Evolutionary conservation across 2,888 invertebrate species (phyloP), one percentile per base, ranked within the genome.

Genomic region (Melanostoma scalare): DNA sequence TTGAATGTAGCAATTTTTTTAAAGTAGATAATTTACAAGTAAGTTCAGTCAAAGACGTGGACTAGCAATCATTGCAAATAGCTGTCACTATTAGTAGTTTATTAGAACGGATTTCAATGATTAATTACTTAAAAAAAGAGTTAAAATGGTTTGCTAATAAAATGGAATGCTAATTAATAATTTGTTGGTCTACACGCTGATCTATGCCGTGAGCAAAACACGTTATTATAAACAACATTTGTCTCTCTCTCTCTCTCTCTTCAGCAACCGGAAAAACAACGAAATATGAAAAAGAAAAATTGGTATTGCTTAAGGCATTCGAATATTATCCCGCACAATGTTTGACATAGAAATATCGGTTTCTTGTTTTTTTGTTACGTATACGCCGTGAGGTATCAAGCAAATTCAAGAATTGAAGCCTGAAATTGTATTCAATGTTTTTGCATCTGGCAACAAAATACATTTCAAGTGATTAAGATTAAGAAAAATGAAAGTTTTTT

Each of bases 101-200:
- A 75, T 38, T 69, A 46, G 56, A 80, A 44, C 53, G 38, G 52
- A 65, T 65, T 71, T 71, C 35, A 75, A 65, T 71, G 69, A 75
- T 60, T 58, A 75, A 80, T 71, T 40, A 71, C 63, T 65, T 58
- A 35, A 58, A 65, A 63, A 48, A 58, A 68, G 53, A 68, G 53
- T 68, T 61, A 46, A 61, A 46, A n/a, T 68, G 53, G 53, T 20
- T 20, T 20, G 20, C 20, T 67, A 58, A 74, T 67, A 40, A 33
- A 6, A 74, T 67, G 74, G 20, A 6, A 74, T 67, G 74, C 50
- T 58, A 74, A 74, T 58, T 42, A 10, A 20, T 20, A 20, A 20
- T 20, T 20, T 20, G 20, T 1, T 20, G 20, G 20, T 20, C 20
- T 20, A 20, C 20, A 20, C 20, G 20, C 20, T 20, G 20, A 20